Evolutionary conservation across 2,113 vertebrate species (phyloP).

Genomic region (Oryzias curvinotus): DNA sequence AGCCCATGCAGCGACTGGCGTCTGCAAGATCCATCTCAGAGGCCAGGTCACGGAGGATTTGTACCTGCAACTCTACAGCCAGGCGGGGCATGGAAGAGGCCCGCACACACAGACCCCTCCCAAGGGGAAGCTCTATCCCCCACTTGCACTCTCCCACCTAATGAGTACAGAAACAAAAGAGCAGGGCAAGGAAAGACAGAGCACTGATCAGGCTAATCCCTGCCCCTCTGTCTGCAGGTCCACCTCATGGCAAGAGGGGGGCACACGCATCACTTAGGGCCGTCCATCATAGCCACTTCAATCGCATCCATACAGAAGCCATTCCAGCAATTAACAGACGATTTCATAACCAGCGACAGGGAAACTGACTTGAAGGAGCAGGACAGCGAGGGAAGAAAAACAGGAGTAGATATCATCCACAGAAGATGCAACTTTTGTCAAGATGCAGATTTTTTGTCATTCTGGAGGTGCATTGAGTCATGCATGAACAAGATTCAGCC

Average conservation of each 20-base stretch:
- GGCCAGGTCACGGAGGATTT: slow-evolving; percentile 41
- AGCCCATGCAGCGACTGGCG: slow-evolving; percentile 57
- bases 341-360: slow-evolving; percentile 38
- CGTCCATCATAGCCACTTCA: slow-evolving; percentile 43
- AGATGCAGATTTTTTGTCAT: slow-evolving; percentile 26
- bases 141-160: slow-evolving; percentile 70
- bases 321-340: slow-evolving; percentile 59
- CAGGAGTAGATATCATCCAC: slow-evolving; percentile 25
- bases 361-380: slow-evolving; percentile 35
- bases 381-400: slow-evolving; percentile 10
- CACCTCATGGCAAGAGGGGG: slow-evolving; percentile 19
- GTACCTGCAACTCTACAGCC: slow-evolving; percentile 91
- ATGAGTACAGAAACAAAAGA: slow-evolving; percentile 67
- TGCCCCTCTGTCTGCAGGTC: slow-evolving; percentile 9
- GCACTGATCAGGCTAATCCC: slow-evolving; percentile 46
- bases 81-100: slow-evolving; percentile 95
- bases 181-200: slow-evolving; percentile 60
- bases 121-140: slow-evolving; percentile 65
- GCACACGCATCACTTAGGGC: slow-evolving; percentile 20
- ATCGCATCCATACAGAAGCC: slow-evolving; percentile 58
- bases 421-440: slow-evolving; percentile 9
- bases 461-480: slow-evolving; percentile 40
- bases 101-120: slow-evolving; percentile 74
- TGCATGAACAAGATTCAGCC: slow-evolving; percentile 40
- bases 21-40: slow-evolving; percentile 39